Base-by-base conservation (phyloP, 2,888 invertebrate genomes). In the Dynastes hyllus region DNA sequence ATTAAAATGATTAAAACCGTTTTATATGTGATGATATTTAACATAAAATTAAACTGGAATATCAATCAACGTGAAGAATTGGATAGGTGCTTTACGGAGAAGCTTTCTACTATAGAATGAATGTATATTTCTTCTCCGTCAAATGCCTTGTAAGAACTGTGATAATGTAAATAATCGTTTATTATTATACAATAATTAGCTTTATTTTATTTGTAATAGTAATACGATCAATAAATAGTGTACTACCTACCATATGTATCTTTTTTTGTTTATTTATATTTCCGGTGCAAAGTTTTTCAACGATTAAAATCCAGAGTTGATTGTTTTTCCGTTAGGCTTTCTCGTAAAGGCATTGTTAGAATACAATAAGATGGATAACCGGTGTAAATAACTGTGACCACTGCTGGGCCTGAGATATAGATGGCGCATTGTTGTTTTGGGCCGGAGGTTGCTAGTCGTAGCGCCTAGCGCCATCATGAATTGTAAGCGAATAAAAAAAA, bases 151-250 rank as follows among this genome's bases (percentile, higher is more conserved):
- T 45, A 37, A 73, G 63, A 78, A 73, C 78, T 78, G 78, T 78
- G 78, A 78, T 78, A 78, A 65, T 78, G 73, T 78, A 78, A 58
- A 78, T 78, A 78, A 67, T 77, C 58, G 53, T 58, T 67, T 55
- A 77, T 77, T 77, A 67, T 58, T 69, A 58, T 63, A 76, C 37
- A 22, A 66, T 77, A 58, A 73, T 29, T 75, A 75, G 73, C 61
- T 75, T 75, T 61, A 58, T 75, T 75, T 75, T 75, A 58, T 75
- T 73, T 75, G 73, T 61, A 75, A 75, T 75, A 75, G 27, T 75
- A 58, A 37, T 53, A 40, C 37, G 45, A 75, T 75, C 27, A 75
- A 75, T 75, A 75, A 61, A 75, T 29, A 45, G 3, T 16, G 16
- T 55, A 55, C 16, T n/a, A 53, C n/a, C 16, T n/a, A 53, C n/a